Base-by-base conservation (phyloP, 2,113 vertebrate species). In the Hiodon tergisus region DNA sequence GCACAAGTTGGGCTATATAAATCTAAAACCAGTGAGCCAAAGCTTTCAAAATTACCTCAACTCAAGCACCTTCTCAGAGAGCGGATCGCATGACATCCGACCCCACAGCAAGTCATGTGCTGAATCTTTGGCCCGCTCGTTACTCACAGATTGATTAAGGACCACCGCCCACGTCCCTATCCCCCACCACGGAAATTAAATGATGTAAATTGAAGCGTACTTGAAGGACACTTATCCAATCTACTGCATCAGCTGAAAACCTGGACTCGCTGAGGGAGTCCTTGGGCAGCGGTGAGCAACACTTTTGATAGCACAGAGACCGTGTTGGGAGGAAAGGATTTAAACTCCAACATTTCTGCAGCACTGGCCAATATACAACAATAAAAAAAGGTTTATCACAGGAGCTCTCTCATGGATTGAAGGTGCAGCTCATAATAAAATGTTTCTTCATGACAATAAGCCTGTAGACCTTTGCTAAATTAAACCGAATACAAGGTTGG, bases 131-230 rank as follows among this genome's bases (percentile, higher is more conserved):
- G 9, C 58, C 14, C 51, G 9, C 72, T 58, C 52, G n/a, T 53
- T 3, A 2, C 53, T 67, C 16, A 57, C 6, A 54, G 62, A 51
- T 51, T 70, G 78, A 77, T 71, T 67, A 46, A 78, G 69, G 70
- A 67, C 72, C 58, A 77, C 63, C 74, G 63, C 63, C 55, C 65
- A 8, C 57, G 6, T 6, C 16, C 6, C 9, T 31, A 52, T 31
- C 31, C 31, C 31, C 31, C 31, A 31, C 31, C 31, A 31, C 31
- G 55, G 52, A 31, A 74, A 74, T 74, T 53, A 66, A 74, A 55
- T 67, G 47, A 57, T 46, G 62, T 53, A 57, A 66, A 65, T 16
- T n/a, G 52, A 1, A 51, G 72, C 67, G 72, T 16, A 66, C 10
- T 63, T 65, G 65, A 50, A 62, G 72, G 52, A 57, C 5, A 4